These are phyloP conservation scores for Ferrisia virgata DNA, from an alignment of 2,888 invertebrate species.

Conservation along the genomic window DNA sequence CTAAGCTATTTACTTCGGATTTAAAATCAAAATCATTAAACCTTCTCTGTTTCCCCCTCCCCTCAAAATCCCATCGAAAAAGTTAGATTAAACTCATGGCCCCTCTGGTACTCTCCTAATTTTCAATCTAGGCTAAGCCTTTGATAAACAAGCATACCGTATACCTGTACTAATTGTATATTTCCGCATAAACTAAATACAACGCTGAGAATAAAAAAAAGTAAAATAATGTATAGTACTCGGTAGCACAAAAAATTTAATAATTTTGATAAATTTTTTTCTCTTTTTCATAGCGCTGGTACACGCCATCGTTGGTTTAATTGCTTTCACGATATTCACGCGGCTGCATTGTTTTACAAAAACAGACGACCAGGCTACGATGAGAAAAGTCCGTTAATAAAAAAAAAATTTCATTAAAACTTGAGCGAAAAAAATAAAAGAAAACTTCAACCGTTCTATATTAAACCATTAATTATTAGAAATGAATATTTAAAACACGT, in stretches of 20 bases:
- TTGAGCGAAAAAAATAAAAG: constrained; percentile 30
- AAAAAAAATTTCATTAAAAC: constrained; percentile 16
- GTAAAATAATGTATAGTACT: no score
- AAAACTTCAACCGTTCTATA: constrained; percentile 25
- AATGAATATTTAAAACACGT: constrained; percentile 33
- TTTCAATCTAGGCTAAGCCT: no score
- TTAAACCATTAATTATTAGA: constrained; percentile 32
- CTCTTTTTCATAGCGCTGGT: neutral
- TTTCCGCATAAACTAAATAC: neutral
- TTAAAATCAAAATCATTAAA: no score
- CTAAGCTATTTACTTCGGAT: no score
- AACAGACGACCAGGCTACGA: neutral
- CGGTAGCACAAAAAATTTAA: neutral
- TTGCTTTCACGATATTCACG: constrained; percentile 8
- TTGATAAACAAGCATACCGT: no score
- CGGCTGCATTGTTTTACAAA: neutral
- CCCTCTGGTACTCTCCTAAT: no score
- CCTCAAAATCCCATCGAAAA: neutral
- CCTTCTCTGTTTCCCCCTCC: neutral
- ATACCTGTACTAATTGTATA: no score
- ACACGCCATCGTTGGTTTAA: constrained; percentile 7
- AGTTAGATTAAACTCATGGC: no score
- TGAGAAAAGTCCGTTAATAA: neutral
- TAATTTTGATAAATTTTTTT: constrained; percentile 24
- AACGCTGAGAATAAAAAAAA: neutral